phyloP scores from a whole-genome alignment of 64 coral and sea anemone genomes.

The Pocillopora verrucosa region DNA sequence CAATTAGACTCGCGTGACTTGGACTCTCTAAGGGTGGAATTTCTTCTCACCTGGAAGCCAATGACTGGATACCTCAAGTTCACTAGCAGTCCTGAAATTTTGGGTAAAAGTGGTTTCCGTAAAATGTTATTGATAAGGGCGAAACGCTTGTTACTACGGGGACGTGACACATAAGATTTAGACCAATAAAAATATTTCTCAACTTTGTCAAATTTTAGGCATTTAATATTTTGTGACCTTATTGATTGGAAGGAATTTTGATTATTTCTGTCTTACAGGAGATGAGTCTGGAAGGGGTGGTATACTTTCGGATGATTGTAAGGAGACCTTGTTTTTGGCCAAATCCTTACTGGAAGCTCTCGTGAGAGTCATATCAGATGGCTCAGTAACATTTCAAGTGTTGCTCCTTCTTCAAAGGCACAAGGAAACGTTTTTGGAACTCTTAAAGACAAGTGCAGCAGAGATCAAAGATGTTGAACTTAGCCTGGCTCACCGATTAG shows the following conservation, averaged over 20 bases:
- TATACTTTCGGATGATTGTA: constrained; percentile 20
- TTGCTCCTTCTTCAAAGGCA: neutral
- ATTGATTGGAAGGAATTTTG: too few relatives aligned
- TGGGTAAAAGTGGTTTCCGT: neutral
- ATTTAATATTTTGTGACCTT: too few relatives aligned
- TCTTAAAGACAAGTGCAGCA: neutral
- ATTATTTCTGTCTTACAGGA: neutral
- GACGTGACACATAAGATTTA: too few relatives aligned
- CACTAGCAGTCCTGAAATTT: neutral
- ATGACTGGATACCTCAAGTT: constrained; percentile 26
- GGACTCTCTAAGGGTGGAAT: neutral
- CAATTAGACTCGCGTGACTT: neutral
- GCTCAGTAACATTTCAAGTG: neutral
- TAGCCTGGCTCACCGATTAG: neutral
- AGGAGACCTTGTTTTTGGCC: constrained; percentile 16
- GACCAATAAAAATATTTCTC: too few relatives aligned
- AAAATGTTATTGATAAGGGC: too few relatives aligned
- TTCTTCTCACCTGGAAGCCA: constrained; percentile 32
- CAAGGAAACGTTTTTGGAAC: constrained; percentile 34
- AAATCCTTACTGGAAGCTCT: constrained; percentile 10
- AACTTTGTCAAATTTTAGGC: too few relatives aligned
- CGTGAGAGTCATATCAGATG: constrained; percentile 3
- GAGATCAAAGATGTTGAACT: neutral
- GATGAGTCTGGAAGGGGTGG: constrained; percentile 13
- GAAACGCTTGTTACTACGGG: too few relatives aligned